phyloP scores from a whole-genome alignment of 2,888 invertebrate genomes.

The Xestia rhomboidea region DNA sequence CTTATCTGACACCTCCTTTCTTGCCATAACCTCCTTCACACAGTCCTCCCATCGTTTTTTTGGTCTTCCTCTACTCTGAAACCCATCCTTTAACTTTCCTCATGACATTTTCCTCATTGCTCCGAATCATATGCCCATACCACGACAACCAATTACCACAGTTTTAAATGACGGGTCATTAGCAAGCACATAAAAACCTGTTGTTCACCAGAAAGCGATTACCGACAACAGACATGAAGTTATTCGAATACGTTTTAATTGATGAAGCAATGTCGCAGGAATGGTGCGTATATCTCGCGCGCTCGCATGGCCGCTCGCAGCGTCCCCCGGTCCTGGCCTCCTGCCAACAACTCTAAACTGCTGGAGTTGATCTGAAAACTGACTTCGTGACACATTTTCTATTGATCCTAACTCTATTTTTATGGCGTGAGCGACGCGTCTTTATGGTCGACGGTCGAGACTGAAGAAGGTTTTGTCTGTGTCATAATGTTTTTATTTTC shows the following conservation, averaged over 20 bases:
- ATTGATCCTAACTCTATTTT: conserved; percentile 60
- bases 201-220: conserved; percentile 4
- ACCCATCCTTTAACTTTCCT: no score
- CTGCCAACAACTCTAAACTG: conserved; percentile 53
- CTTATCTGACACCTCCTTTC: no score
- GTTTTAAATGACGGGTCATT: background rate
- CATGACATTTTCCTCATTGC: no score
- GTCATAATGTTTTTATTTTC: conserved; percentile 7
- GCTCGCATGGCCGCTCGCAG: conserved; percentile 3
- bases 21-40: no score
- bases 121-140: no score
- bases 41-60: no score
- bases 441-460: conserved; percentile 5
- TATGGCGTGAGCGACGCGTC: conserved; percentile 30
- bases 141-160: no score
- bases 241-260: conserved; percentile 34
- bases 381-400: conserved; percentile 60
- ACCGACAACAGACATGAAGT: conserved; percentile 10
- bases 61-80: no score
- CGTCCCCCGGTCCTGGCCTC: conserved; percentile 42
- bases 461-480: background rate
- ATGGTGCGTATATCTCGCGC: conserved; percentile 25
- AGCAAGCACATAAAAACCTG: background rate
- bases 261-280: conserved; percentile 51
- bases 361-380: conserved; percentile 54